Percentiles rank a stretch among this genome's conserved stretches.
Evolutionary conservation across 2,113 vertebrate species (phyloP).

Genomic region (Spizaetus ornatus): DNA sequence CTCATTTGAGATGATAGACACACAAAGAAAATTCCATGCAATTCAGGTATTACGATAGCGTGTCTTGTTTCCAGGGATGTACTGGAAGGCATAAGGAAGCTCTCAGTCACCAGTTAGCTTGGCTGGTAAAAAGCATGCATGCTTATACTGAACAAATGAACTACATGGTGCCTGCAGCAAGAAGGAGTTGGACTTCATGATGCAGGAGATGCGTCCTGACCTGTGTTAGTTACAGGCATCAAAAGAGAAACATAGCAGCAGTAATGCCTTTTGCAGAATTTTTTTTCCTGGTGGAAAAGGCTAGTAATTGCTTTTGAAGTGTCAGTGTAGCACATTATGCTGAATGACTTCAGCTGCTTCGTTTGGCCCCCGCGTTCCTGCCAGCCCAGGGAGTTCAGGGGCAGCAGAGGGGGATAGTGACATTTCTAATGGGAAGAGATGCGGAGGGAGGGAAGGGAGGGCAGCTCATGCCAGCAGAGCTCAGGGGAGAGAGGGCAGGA

Average conservation of each 20-base stretch:
- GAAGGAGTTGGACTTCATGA: not conserved
- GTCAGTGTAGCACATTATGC: not conserved
- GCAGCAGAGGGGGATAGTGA: constrained; percentile 41
- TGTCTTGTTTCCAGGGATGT: not conserved
- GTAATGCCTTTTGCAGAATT: not conserved
- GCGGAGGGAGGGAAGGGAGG: too few species aligned
- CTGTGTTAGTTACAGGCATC: not conserved
- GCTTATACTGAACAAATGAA: not conserved
- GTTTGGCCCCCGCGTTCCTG: accelerated
- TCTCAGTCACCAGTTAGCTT: not conserved
- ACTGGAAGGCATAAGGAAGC: not conserved
- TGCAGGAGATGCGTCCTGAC: not conserved
- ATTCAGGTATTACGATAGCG: not conserved
- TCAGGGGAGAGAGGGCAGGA: not conserved
- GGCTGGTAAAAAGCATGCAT: not conserved
- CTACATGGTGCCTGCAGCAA: not conserved
- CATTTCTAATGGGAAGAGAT: not conserved
- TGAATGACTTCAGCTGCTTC: not conserved
- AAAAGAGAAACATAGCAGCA: not conserved
- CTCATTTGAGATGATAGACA: not conserved
- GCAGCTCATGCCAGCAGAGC: not conserved
- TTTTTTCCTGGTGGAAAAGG: not conserved
- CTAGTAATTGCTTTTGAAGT: not conserved
- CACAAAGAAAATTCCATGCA: not conserved
- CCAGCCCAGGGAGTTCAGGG: not conserved